Conservation (phyloP, 1,140 invertebrate species). For the Zaprionus davidi region DNA sequence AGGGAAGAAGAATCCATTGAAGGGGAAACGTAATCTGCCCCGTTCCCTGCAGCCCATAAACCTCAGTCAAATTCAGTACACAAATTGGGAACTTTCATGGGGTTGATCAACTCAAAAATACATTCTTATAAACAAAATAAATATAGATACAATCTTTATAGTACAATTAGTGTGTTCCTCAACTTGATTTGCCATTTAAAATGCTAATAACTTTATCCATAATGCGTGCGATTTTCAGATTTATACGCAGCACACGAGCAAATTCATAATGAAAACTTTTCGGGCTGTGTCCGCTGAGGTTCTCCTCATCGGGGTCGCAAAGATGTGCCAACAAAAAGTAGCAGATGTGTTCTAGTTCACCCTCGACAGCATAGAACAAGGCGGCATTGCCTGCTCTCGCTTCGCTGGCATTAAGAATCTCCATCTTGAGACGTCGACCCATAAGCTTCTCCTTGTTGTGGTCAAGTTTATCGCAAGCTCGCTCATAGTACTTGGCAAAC, state of each 20-base stretch:
- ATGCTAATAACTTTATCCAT: slow-evolving; percentile 69
- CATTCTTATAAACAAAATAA: slow-evolving; percentile 10
- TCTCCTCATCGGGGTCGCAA: slow-evolving; percentile 67
- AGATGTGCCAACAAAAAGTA: slow-evolving; percentile 78
- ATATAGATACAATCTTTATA: neutral
- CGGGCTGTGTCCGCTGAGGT: slow-evolving; percentile 68
- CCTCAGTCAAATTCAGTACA: slow-evolving; percentile 32
- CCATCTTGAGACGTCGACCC: slow-evolving; percentile 46
- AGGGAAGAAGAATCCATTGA: slow-evolving; percentile 4
- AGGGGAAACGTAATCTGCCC: slow-evolving; percentile 43
- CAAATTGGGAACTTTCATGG: slow-evolving; percentile 42
- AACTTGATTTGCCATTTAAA: slow-evolving; percentile 44
- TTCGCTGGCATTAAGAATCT: slow-evolving; percentile 64
- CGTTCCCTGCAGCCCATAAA: slow-evolving; percentile 55
- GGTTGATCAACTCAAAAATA: slow-evolving; percentile 28
- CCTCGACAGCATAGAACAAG: slow-evolving; percentile 76
- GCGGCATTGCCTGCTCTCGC: slow-evolving; percentile 59
- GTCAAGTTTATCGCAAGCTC: slow-evolving; percentile 55
- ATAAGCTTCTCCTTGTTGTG: slow-evolving; percentile 37
- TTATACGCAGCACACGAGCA: slow-evolving; percentile 66
- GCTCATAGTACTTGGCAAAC: slow-evolving; percentile 71
- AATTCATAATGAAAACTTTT: slow-evolving; percentile 74
- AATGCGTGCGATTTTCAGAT: slow-evolving; percentile 65
- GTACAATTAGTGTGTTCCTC: slow-evolving; percentile 14
- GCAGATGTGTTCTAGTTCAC: slow-evolving; percentile 69